Evolutionary conservation across 2,113 vertebrate genomes (phyloP), one percentile per base, ranked within the genome.

Genomic region (Dinomys branickii): DNA sequence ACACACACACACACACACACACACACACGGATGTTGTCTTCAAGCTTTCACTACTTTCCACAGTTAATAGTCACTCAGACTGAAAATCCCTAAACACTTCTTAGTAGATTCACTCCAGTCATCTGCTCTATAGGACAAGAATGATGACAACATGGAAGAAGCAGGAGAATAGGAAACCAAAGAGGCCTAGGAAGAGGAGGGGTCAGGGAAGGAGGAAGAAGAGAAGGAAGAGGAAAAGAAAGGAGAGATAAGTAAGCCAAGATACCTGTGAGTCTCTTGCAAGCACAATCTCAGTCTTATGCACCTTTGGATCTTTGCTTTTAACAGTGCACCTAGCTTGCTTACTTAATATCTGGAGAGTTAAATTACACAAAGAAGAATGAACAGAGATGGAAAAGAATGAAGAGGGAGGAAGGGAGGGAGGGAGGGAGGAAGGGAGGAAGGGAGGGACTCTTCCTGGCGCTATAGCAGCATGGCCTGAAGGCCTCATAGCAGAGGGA

Each of bases 321-420:
- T 58, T 69, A 54, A 84, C 10, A 41, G 77, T 88, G 69, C 61
- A 6, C 22, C 82, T 82, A 54, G 33, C 28, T 41, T 38, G 33
- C 28, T 41, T 44, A 28, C 47, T 88, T 35, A n/a, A 30, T 80
- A 22, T 61, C 30, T 75, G 88, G 2, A 85, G 52, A 95, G 71
- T 80, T 56, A 80, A 78, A 28, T 50, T 67, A 61, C 35, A 41
- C 61, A 50, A 95, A 91, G 26, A 90, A 89, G 11, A 92, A 86
- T 56, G 12, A 89, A 73, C 59, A 77, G n/a, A 86, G 63, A 38
- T 50, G 61, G 4, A 67, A 77, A 94, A 90, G 83, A 88, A 93
- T 8, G 8, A 93, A 44, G 38, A 16, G 10, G 13, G 9, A 28
- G 35, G 65, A 16, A 50, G 12, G 69, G 44, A 73, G 59, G 59